Conservation (phyloP, 2,888 invertebrate genomes). For the Yponomeuta sedellus region DNA sequence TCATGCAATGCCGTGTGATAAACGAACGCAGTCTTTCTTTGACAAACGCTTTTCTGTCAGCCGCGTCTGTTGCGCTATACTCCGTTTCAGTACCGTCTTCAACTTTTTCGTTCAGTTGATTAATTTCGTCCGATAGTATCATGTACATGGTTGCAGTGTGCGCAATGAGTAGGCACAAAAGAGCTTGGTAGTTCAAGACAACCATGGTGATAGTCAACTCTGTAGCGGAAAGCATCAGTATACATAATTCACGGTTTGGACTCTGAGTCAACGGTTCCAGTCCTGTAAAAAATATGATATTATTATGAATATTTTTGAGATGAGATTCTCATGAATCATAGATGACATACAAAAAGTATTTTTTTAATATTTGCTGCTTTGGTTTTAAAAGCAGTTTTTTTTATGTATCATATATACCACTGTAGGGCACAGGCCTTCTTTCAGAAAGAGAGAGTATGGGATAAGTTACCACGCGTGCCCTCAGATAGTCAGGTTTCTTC, state of each 20-base stretch:
- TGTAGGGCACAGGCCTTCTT: too few relatives aligned
- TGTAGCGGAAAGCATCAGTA: slow-evolving; percentile 33
- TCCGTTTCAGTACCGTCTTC: not conserved
- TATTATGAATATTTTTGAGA: not conserved
- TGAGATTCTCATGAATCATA: not conserved
- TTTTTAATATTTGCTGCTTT: too few relatives aligned
- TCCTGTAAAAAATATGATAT: slow-evolving; percentile 32
- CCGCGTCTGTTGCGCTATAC: not conserved
- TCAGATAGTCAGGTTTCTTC: too few relatives aligned
- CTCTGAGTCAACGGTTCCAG: slow-evolving; percentile 35
- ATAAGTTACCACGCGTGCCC: too few relatives aligned
- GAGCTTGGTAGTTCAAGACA: slow-evolving; percentile 48
- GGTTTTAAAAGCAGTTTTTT: too few relatives aligned
- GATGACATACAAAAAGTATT: too few relatives aligned
- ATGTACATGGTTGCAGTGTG: slow-evolving; percentile 53
- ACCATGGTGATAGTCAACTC: slow-evolving; percentile 37
- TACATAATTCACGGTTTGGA: slow-evolving; percentile 49
- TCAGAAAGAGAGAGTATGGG: too few relatives aligned
- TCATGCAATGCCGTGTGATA: slow-evolving; percentile 6
- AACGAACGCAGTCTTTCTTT: not conserved
- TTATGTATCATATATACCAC: too few relatives aligned
- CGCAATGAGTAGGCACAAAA: slow-evolving; percentile 47
- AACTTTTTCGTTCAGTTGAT: slow-evolving; percentile 28
- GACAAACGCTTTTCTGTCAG: not conserved
- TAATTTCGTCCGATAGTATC: slow-evolving; percentile 47